Evolutionary conservation across 2,113 vertebrate genomes (phyloP).

Genomic region (Rhinogobius similis): DNA sequence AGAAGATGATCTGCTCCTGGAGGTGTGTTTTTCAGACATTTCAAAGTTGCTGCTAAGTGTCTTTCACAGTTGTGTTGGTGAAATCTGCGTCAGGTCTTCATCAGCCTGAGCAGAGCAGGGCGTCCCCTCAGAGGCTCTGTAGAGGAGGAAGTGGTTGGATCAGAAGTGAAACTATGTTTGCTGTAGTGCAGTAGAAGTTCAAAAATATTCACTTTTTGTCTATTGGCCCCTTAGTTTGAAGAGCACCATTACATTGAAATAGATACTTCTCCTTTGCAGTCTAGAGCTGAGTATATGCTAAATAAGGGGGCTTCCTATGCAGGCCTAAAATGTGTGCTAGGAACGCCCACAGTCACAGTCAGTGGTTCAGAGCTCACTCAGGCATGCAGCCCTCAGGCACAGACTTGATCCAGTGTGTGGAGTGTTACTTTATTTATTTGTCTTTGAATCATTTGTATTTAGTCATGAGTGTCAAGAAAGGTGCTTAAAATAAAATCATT

Average conservation of each 20-base stretch:
- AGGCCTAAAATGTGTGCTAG: neutral
- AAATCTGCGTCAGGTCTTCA: neutral
- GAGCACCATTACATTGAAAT: neutral
- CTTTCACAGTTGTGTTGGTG: neutral
- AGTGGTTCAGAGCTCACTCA: neutral
- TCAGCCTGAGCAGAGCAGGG: neutral
- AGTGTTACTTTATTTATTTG: no score
- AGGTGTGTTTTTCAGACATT: neutral
- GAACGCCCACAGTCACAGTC: neutral
- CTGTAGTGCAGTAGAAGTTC: neutral
- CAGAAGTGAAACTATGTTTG: slow-evolving; percentile 60
- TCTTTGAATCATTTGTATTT: no score
- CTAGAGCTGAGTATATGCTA: neutral
- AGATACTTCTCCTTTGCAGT: neutral
- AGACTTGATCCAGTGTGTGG: no score
- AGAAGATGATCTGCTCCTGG: neutral
- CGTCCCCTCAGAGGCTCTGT: slow-evolving; percentile 7
- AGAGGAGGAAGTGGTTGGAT: slow-evolving; percentile 66
- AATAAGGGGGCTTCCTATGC: neutral
- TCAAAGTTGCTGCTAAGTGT: neutral
- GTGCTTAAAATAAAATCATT: no score
- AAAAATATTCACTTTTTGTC: no score
- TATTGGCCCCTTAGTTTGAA: no score
- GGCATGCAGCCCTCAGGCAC: neutral
- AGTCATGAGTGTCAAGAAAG: no score